Percentiles rank a stretch among this genome's conserved stretches.
Evolutionary conservation across 2,113 vertebrate species (phyloP).

Genomic region (Rhegmatorhina hoffmannsi): DNA sequence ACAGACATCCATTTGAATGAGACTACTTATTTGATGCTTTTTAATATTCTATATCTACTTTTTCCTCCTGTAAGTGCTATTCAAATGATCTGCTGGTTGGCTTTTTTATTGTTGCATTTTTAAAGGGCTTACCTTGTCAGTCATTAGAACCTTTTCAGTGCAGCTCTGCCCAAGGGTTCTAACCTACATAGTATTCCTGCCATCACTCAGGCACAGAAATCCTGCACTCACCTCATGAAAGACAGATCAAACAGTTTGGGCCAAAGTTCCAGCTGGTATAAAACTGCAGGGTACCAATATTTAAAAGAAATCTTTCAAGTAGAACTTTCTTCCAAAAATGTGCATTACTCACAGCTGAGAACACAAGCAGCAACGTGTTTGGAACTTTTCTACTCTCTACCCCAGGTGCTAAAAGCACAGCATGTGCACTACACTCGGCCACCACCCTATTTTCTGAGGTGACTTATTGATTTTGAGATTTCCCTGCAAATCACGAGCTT

Average conservation of each 20-base stretch:
- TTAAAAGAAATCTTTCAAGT: not conserved
- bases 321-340: not conserved
- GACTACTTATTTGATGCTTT: not conserved
- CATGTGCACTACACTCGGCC: not conserved
- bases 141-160: not conserved
- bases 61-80: not conserved
- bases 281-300: not conserved
- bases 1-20: not conserved
- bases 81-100: not conserved
- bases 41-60: not conserved
- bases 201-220: not conserved
- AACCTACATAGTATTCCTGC: conserved; percentile 8
- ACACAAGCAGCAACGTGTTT: not conserved
- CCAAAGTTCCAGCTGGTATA: not conserved
- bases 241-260: not conserved
- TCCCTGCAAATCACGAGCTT: not conserved
- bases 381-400: not conserved
- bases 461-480: not conserved
- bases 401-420: not conserved
- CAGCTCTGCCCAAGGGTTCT: conserved; percentile 41
- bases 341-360: not conserved
- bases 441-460: fast-evolving
- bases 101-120: not conserved
- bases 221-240: not conserved
- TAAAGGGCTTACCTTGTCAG: conserved; percentile 21